Conservation (phyloP, 2,113 vertebrate genomes). For the Myiozetetes cayanensis region DNA sequence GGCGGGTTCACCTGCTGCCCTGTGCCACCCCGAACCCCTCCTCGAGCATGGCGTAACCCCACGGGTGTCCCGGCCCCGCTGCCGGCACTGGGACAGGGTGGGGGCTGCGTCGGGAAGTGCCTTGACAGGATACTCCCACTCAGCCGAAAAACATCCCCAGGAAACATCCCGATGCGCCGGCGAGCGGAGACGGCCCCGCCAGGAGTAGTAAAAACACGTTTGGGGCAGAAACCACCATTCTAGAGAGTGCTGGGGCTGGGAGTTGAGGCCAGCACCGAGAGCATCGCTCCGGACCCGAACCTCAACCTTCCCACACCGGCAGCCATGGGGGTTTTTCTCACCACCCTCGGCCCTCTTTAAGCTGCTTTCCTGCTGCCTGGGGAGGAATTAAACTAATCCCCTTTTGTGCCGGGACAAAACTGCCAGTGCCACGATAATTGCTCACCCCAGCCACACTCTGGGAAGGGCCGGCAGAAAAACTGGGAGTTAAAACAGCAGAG, state of each 20-base stretch:
- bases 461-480: not conserved
- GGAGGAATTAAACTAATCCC: slow-evolving; percentile 47
- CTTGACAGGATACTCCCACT: slow-evolving; percentile 27
- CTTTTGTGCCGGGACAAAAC: not conserved
- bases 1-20: slow-evolving; percentile 25
- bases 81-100: not conserved
- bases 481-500: not conserved
- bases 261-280: accelerated
- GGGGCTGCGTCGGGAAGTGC: not conserved
- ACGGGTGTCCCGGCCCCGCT: not conserved
- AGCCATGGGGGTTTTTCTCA: accelerated
- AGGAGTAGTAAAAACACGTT: not conserved
- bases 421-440: not conserved
- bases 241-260: not conserved
- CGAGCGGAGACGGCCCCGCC: accelerated
- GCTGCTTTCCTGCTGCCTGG: not conserved
- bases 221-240: not conserved
- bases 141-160: slow-evolving; percentile 32
- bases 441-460: not conserved
- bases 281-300: not conserved
- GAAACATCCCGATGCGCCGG: not conserved
- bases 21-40: not conserved
- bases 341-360: not conserved
- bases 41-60: not conserved
- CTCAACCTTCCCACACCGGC: not conserved